Base-by-base conservation (phyloP, 1,140 invertebrate genomes). In the Drosophila grimshawi region DNA sequence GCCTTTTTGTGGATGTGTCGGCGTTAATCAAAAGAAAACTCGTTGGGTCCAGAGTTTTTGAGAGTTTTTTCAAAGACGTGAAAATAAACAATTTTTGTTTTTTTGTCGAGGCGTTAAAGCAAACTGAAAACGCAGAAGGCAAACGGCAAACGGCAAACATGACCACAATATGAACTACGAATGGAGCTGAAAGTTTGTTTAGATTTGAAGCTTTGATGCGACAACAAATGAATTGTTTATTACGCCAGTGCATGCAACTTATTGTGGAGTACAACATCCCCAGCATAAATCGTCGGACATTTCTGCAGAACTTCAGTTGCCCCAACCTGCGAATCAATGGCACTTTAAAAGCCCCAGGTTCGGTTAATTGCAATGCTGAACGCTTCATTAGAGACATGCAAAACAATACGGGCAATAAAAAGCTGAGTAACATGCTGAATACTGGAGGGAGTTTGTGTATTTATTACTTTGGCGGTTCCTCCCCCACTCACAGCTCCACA, bases 301-400 rank as follows among this genome's bases (percentile, higher is more conserved):
- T 83, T 82, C 59, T 76, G 70, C 66, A 76, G 80, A 82, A 83
- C 55, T 49, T 51, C 52, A 43, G 10, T 27, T 37, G 27, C 46
- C 27, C 35, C 27, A 35, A 5, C 30, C 33, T 29, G 5, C 29
- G 37, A 66, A 66, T 65, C 78, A 73, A 45, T 45, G 33, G 48
- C 60, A 48, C 51, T 64, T 57, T 11, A 29, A 48, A 69, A 46
- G 57, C 49, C 51, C 45, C 56, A 39, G 52, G 39, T n/a, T 65
- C n/a, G 30, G 59, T n/a, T 70, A 75, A 75, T 75, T 75, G 72
- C 72, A 64, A 57, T 49, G 39, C 60, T 71, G 62, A 83, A 85
- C 66, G 81, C 61, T 83, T 83, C 81, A 85, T 83, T 83, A 85
- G 81, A 85, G 81, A 60, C 81, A 80, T 85, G 81, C 81, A 80